Base-by-base conservation (phyloP, 2,113 vertebrate genomes). In the Rhombomys opimus region DNA sequence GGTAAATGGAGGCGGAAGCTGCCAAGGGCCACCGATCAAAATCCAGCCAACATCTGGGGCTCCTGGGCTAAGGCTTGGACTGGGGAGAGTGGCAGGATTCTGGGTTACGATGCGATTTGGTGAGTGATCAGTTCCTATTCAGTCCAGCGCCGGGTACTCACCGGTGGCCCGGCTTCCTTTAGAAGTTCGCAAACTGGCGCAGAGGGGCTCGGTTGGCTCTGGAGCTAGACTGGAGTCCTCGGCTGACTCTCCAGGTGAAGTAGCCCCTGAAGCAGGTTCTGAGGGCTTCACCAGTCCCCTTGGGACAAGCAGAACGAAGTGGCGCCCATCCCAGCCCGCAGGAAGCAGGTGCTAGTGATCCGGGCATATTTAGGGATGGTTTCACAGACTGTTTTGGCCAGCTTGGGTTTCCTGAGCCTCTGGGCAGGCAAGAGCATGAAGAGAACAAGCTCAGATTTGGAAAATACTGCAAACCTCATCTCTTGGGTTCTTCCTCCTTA, bases 1-100 rank as follows among this genome's bases (percentile, higher is more conserved):
- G 98, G 98, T 99, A 46, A 99, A 99, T 99, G 99, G 98, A 96
- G 98, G 96, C 97, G 98, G 98, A 98, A 96, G 97, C 97, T 93
- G 98, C 97, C 94, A 98, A 97, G 97, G 98, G 95, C 92, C 89
- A 89, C 97, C 93, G 98, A 98, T 99, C 97, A 97, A 98, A 99
- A 99, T 99, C 99, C 97, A 82, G 98, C 98, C 86, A 98, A 99
- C 98, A 99, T 99, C 98, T 98, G 92, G 2, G 96, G 1, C 41
- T 94, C 97, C 98, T 98, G 77, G 95, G 92, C 46, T 91, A 98
- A 89, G 85, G 96, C 98, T 97, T 93, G 98, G 96, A 98, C 98
- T 98, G 75, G 8, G 91, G 94, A 68, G 38, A 91, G 92, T 7
- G 72, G 68, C 96, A 27, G 95, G 96, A 72, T 94, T 86, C 95